Percentiles rank a stretch among this genome's conserved stretches.
Conservation (phyloP, 2,797 vertebrate species). For the Cygnus olor region DNA sequence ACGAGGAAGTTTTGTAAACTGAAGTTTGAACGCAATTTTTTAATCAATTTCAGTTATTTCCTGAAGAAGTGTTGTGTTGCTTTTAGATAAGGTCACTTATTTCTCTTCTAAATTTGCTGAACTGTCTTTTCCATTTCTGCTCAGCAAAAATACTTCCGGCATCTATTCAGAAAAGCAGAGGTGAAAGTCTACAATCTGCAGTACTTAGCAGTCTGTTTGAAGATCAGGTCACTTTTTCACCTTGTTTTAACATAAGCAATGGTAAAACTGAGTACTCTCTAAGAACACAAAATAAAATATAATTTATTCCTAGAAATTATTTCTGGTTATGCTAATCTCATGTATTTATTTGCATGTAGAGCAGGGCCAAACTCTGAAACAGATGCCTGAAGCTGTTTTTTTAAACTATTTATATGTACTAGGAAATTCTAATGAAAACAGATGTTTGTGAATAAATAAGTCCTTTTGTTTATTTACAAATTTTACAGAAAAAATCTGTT, state of each 20-base stretch:
- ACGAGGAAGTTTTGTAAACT: not conserved
- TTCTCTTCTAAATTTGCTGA: not conserved
- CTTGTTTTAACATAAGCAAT: not conserved
- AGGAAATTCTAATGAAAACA: constrained; percentile 13
- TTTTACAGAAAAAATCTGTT: not conserved
- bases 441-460: constrained; percentile 37
- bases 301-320: not conserved
- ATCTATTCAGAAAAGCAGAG: not conserved
- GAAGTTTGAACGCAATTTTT: not conserved
- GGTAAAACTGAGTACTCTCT: not conserved
- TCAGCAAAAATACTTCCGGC: not conserved
- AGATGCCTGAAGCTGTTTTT: not conserved
- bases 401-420: not conserved
- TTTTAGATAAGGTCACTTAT: not conserved
- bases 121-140: not conserved
- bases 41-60: not conserved
- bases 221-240: not conserved
- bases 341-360: constrained; percentile 35
- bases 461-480: not conserved
- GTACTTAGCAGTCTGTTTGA: not conserved
- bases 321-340: constrained; percentile 4
- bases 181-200: not conserved
- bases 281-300: not conserved
- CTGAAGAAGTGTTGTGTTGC: not conserved
- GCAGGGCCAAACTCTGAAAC: not conserved